phyloP scores from a whole-genome alignment of 2,797 vertebrate genomes.

The Rhinichthys osculus region DNA sequence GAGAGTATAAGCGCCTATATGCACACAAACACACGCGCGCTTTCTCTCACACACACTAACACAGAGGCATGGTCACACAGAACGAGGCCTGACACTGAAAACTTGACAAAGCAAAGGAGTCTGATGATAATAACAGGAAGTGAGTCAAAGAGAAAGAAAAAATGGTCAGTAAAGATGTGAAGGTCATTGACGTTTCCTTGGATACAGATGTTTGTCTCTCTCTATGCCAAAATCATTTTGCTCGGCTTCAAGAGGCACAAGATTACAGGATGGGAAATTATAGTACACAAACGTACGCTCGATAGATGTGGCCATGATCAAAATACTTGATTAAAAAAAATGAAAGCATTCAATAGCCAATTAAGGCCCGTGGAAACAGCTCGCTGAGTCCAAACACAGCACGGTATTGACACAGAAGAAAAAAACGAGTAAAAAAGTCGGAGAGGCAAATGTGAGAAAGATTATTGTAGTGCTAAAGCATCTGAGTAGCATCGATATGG shows the following conservation, averaged over 20 bases:
- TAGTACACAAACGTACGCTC: slow-evolving; percentile 47
- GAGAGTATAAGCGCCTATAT: slow-evolving; percentile 71
- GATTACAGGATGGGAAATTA: slow-evolving; percentile 58
- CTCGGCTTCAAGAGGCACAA: slow-evolving; percentile 46
- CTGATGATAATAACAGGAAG: slow-evolving; percentile 59
- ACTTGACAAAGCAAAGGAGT: slow-evolving; percentile 39
- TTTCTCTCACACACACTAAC: slow-evolving; percentile 26
- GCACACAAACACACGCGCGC: slow-evolving; percentile 49
- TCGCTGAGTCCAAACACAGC: slow-evolving; percentile 56
- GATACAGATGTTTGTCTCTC: slow-evolving; percentile 33
- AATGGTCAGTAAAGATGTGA: slow-evolving; percentile 51
- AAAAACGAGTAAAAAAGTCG: background rate
- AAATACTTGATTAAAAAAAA: slow-evolving; percentile 60
- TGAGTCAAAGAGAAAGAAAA: slow-evolving; percentile 34
- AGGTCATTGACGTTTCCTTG: slow-evolving; percentile 45
- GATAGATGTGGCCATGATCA: slow-evolving; percentile 53
- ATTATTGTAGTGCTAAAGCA: slow-evolving; percentile 45
- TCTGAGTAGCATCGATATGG: slow-evolving; percentile 39
- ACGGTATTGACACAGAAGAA: slow-evolving; percentile 48
- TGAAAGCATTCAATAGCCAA: slow-evolving; percentile 61
- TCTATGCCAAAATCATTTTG: slow-evolving; percentile 42
- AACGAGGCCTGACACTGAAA: slow-evolving; percentile 36
- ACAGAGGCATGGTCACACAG: slow-evolving; percentile 49
- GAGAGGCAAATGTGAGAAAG: slow-evolving; percentile 15
- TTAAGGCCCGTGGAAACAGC: slow-evolving; percentile 58